phyloP scores from a whole-genome alignment of 2,797 vertebrate genomes.

The Pseudochaenichthys georgianus region DNA sequence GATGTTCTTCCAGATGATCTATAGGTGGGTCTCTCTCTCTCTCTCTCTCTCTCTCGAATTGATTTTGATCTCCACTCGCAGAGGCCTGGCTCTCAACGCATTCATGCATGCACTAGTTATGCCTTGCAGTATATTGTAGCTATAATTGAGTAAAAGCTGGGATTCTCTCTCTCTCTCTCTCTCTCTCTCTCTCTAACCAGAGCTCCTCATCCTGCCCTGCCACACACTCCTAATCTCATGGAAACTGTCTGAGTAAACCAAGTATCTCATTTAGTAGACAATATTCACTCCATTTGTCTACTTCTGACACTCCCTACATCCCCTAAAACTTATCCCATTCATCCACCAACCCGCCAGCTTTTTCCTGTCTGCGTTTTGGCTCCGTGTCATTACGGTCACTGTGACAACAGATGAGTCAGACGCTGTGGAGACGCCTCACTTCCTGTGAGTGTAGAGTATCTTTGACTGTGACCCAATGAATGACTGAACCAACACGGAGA shows the following conservation, averaged over 20 bases:
- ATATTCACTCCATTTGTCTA: constrained; percentile 32
- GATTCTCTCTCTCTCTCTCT: too few species aligned
- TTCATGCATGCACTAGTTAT: constrained; percentile 11
- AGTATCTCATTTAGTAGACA: constrained; percentile 50
- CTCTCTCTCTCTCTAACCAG: background rate
- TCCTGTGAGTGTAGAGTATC: constrained; percentile 72
- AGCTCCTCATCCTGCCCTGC: constrained; percentile 37
- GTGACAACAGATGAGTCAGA: constrained; percentile 83
- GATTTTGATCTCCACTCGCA: background rate
- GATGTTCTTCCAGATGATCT: background rate
- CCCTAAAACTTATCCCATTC: constrained; percentile 41
- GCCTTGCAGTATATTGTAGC: constrained; percentile 24
- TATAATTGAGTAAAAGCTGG: constrained; percentile 45
- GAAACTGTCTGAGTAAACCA: constrained; percentile 56
- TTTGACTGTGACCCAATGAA: constrained; percentile 45
- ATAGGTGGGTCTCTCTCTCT: background rate
- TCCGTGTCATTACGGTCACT: constrained; percentile 69
- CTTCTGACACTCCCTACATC: constrained; percentile 59
- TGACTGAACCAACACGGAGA: constrained; percentile 41
- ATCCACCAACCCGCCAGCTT: constrained; percentile 57
- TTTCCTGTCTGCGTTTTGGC: constrained; percentile 69
- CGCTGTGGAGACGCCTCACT: constrained; percentile 77
- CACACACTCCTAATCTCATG: constrained; percentile 55
- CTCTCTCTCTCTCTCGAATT: too few species aligned
- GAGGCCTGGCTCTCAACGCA: constrained; percentile 8